Base-by-base conservation (phyloP, 2,797 vertebrate genomes). In the Cyclopterus lumpus region DNA sequence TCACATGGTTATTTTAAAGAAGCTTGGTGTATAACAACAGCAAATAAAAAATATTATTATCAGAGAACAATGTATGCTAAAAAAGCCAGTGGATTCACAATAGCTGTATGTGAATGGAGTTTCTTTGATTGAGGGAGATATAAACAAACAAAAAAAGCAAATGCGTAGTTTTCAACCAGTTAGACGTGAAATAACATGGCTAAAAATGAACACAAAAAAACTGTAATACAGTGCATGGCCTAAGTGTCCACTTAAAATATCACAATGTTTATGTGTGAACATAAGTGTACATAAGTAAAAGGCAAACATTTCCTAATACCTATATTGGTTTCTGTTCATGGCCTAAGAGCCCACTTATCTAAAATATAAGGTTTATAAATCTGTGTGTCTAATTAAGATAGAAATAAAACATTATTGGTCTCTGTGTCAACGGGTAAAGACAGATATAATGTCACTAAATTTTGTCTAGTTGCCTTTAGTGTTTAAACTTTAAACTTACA, bases 1-100 rank as follows among this genome's bases (percentile, higher is more conserved):
- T 89, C 75, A 86, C 24, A 3, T 62, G 75, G 80, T 83, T 91
- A 80, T 91, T 90, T 82, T 71, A 75, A 69, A 67, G 71, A 84
- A 89, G 86, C 49, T 67, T 75, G 71, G 71, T 1, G 24, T 76
- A 71, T 66, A 82, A 67, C 28, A 62, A 75, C 42, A 66, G 38
- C 46, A 14, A 36, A 49, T 20, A 20, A 36, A 36, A 38, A 48
- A 18, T 63, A 26, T 11, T 49, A 76, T 62, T 67, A 54, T 34
- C 30, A 69, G 51, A 46, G 46, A 64, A 24, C 3, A 18, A 7
- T 36, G 34, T 71, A 59, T 48, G 38, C 38, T 42, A 40, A 61
- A 42, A 62, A 26, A n/a, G 38, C 38, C 0, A 3, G 11, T 1
- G n/a, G 8, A 61, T 26, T 36, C 0, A 3, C 58, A 60, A 38